A percentile compares a stretch with the other conserved stretches of the same genome.
phyloP scores from a whole-genome alignment of 2,113 vertebrate genomes.

The Spizaetus ornatus region DNA sequence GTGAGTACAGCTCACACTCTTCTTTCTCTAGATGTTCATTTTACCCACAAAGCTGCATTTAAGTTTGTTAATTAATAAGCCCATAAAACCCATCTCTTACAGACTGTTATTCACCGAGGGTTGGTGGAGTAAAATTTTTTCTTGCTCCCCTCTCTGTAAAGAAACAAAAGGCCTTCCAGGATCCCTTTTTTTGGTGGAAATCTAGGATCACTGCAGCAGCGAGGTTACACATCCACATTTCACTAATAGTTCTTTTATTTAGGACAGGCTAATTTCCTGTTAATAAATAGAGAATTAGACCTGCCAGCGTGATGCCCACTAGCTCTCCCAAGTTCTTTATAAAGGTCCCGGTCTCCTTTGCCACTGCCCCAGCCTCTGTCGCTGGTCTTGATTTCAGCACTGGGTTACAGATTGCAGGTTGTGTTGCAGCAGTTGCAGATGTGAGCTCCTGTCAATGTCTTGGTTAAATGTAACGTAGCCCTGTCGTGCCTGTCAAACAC shows the following conservation, averaged over 20 bases:
- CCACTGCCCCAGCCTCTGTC: fast-evolving
- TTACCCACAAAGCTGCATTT: not conserved
- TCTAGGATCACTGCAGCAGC: not conserved
- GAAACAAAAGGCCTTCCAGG: not conserved
- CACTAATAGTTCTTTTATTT: not conserved
- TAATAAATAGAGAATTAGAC: not conserved
- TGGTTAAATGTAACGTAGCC: not conserved
- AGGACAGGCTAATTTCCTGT: not conserved
- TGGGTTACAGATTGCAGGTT: not conserved
- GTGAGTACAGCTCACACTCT: fast-evolving
- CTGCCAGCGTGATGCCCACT: not conserved
- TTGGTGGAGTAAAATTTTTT: not conserved
- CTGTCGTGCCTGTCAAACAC: not conserved
- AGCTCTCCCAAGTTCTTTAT: not conserved
- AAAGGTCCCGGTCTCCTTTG: not conserved
- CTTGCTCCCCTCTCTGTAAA: not conserved
- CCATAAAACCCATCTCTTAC: not conserved
- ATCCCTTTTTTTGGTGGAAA: not conserved
- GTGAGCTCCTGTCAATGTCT: not conserved
- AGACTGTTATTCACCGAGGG: not conserved
- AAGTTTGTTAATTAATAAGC: not conserved
- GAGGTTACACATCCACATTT: not conserved
- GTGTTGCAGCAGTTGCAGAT: not conserved
- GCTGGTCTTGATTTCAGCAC: not conserved
- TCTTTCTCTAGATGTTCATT: not conserved